Base-by-base conservation (phyloP, 2,113 vertebrate species). In the Stomatorhinus ivindoensis region DNA sequence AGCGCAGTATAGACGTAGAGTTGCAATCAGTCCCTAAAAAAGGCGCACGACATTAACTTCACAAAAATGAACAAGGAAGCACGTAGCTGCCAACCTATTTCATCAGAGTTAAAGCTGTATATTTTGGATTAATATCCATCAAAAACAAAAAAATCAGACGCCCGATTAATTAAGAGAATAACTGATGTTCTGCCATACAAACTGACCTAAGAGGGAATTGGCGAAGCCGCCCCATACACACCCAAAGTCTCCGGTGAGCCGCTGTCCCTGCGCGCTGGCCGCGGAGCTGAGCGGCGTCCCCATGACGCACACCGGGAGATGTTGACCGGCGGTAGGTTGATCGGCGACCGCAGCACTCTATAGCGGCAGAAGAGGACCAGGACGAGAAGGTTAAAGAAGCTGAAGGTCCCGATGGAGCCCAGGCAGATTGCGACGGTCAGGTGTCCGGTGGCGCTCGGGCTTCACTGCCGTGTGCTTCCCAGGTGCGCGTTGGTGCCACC, bases 141-240 rank as follows among this genome's bases (percentile, higher is more conserved):
- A 73, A 15, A 73, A n/a, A 73, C 27, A 73, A 35, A 35, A 35
- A 31, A 73, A 31, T 73, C 65, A 13, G 31, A 35, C 65, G n/a
- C 3, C 9, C 10, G n/a, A 73, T 13, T 35, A 35, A 73, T 31
- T 31, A 31, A 27, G 10, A 4, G 10, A 73, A 73, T 35, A 73
- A 31, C n/a, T 27, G 65, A 73, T 27, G n/a, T 35, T 31, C 65
- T 35, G 31, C 35, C 31, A 80, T 35, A 80, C 31, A 39, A 39
- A 95, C 96, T 96, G 92, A 97, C 97, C 96, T 73, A 97, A 97
- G 24, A 96, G 94, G 1, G 96, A 93, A 92, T 96, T 97, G 92
- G 93, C 93, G 90, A 97, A 97, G 53, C 96, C 96, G 92, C 97
- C 97, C 96, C 97, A 97, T 91, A 97, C 93, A 91, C 97, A 97